Conservation (phyloP, 2,888 invertebrate genomes). For the Platycheirus rosarum region DNA sequence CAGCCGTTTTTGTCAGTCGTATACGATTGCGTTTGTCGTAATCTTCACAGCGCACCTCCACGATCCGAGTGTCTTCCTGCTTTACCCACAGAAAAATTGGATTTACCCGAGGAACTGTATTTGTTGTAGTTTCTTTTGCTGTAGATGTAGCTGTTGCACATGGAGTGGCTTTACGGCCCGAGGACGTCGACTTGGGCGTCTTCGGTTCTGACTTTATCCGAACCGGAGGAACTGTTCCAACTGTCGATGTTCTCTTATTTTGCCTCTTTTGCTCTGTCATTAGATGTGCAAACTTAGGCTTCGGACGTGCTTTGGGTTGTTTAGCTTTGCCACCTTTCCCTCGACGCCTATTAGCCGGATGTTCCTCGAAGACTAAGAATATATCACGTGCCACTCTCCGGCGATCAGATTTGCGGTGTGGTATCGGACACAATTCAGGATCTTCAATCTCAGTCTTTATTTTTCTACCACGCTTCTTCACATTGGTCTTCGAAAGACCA, state of each 20-base stretch:
- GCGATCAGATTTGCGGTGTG: constrained; percentile 81
- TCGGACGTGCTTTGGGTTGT: constrained; percentile 78
- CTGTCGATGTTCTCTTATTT: constrained; percentile 69
- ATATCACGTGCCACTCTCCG: constrained; percentile 82
- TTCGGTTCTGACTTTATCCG: constrained; percentile 68
- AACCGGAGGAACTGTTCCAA: constrained; percentile 51
- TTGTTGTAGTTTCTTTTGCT: constrained; percentile 22
- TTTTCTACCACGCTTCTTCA: constrained; percentile 64
- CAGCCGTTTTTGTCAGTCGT: constrained; percentile 90
- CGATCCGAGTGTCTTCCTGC: constrained; percentile 90
- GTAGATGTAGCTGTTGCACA: constrained; percentile 8
- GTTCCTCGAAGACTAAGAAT: constrained; percentile 81
- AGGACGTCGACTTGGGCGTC: constrained; percentile 9
- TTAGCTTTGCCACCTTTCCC: constrained; percentile 76
- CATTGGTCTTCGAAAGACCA: constrained; percentile 19
- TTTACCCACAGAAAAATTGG: constrained; percentile 94
- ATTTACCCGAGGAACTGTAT: constrained; percentile 85
- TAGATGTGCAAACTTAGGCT: constrained; percentile 78
- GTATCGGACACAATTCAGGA: constrained; percentile 69
- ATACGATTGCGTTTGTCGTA: constrained; percentile 93
- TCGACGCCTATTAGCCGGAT: constrained; percentile 77
- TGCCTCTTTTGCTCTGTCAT: constrained; percentile 78
- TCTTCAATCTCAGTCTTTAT: constrained; percentile 74
- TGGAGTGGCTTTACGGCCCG: constrained; percentile 9
- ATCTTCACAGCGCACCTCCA: constrained; percentile 93